These are phyloP conservation scores for Chelonia mydas DNA, from an alignment of 2,797 vertebrate species.

Conservation along the genomic window DNA sequence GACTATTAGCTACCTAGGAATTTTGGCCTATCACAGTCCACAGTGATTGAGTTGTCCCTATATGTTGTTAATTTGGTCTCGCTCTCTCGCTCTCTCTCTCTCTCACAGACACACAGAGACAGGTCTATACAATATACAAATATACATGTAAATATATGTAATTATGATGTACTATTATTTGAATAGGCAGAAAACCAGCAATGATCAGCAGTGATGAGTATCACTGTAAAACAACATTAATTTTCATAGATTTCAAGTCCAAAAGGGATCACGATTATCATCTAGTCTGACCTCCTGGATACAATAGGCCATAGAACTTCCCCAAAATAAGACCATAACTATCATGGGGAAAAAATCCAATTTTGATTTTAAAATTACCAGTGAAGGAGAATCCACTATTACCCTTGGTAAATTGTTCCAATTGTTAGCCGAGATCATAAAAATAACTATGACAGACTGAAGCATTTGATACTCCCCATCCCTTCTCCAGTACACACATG, in stretches of 20 bases:
- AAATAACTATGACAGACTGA: neutral
- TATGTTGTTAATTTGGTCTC: neutral
- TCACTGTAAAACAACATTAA: neutral
- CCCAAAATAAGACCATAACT: neutral
- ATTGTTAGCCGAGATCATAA: neutral
- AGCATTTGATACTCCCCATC: neutral
- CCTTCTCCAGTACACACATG: neutral
- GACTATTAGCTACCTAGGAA: neutral
- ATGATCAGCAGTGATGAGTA: neutral
- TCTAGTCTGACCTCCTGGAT: no score
- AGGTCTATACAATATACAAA: neutral
- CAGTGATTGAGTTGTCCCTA: neutral
- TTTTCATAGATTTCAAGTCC: neutral
- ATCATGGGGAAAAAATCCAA: neutral
- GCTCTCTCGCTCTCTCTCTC: neutral
- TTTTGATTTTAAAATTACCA: neutral
- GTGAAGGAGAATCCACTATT: neutral
- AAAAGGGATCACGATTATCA: no score
- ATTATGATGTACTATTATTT: conserved; percentile 3
- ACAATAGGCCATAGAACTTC: no score
- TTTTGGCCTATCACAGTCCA: neutral
- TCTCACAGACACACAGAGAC: no score
- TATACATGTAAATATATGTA: neutral
- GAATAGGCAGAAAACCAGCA: neutral
- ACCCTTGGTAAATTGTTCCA: neutral